Conservation (phyloP, 2,113 vertebrate genomes). For the Lucifuga dentata region DNA sequence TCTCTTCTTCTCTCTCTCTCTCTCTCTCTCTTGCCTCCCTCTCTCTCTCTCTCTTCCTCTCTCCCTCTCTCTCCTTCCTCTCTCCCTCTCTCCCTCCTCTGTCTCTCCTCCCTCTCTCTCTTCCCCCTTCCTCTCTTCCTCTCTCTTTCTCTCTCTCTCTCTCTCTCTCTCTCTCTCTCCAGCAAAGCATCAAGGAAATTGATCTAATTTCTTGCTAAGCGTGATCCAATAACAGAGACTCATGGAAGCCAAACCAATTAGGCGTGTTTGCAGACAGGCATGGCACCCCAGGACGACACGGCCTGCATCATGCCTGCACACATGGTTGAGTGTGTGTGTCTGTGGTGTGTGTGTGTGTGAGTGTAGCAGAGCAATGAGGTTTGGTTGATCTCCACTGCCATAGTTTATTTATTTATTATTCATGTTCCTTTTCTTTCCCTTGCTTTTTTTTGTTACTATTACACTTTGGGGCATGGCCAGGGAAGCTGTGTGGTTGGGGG, state of each 20-base stretch:
- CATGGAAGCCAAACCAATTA: conserved; percentile 61
- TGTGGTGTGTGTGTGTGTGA: conserved; percentile 3
- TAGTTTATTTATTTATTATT: too few relatives aligned
- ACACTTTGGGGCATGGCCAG: too few relatives aligned
- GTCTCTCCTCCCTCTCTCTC: too few relatives aligned
- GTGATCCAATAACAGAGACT: conserved; percentile 70
- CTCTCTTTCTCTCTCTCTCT: too few relatives aligned
- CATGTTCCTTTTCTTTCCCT: too few relatives aligned
- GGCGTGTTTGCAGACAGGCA: conserved; percentile 53
- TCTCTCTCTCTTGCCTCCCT: conserved; percentile 1
- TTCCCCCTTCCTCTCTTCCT: too few relatives aligned
- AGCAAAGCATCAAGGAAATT: conserved; percentile 67
- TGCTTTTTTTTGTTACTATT: too few relatives aligned
- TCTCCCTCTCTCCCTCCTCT: conserved; percentile 8
- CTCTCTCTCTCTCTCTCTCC: conserved; percentile 17
- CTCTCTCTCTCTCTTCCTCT: conserved; percentile 4
- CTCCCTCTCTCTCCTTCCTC: not conserved
- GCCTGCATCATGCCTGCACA: conserved; percentile 40
- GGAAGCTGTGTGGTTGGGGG: too few relatives aligned
- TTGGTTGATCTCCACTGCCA: too few relatives aligned
- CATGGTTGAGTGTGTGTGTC: conserved; percentile 23
- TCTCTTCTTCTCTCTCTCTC: conserved; percentile 7
- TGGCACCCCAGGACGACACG: conserved; percentile 13
- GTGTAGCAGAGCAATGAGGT: not conserved
- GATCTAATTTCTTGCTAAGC: conserved; percentile 61